Evolutionary conservation across 2,113 vertebrate species (phyloP), one percentile per base, ranked within the genome.

Genomic region (Corvus hawaiiensis): DNA sequence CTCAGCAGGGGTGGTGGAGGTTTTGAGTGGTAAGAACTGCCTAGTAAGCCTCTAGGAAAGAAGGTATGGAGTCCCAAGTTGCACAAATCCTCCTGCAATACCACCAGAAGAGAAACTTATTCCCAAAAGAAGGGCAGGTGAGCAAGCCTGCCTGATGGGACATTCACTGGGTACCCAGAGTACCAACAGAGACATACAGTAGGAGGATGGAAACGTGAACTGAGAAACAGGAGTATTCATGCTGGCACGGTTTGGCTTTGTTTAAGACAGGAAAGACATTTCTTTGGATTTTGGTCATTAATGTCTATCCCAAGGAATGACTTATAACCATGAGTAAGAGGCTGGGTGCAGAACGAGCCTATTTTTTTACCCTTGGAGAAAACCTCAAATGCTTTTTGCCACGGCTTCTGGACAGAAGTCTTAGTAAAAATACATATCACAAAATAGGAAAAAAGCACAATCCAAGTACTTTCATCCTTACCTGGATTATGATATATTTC

Each of bases 401-500:
- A 58, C 26, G 90, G 71, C 72, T 90, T 88, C 74, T 69, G 56
- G 39, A 76, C 44, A 73, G 33, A 88, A 73, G 28, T 84, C 55
- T 88, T 59, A 61, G 44, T 84, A 41, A 84, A 54, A 58, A 82
- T 41, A 39, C 2, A 0, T 39, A 44, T 13, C 30, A 84, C 11
- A 12, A 51, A 86, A 87, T 4, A 63, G 22, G 43, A 23, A 41
- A 61, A 61, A 74, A 41, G 19, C 27, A 46, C 7, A 30, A 41
- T 26, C 17, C 67, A 69, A 96, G 85, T 71, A 82, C 58, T 92
- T 87, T 90, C 75, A 96, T 89, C 84, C 93, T 91, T 98, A 99
- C 99, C 99, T 98, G 98, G 98, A 97, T 98, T 98, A 96, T 99
- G 98, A 97, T 99, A 99, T 81, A 98, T 98, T 92, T 98, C 98